Base-by-base conservation (phyloP, 2,113 vertebrate species). In the Ailuropoda melanoleuca region DNA sequence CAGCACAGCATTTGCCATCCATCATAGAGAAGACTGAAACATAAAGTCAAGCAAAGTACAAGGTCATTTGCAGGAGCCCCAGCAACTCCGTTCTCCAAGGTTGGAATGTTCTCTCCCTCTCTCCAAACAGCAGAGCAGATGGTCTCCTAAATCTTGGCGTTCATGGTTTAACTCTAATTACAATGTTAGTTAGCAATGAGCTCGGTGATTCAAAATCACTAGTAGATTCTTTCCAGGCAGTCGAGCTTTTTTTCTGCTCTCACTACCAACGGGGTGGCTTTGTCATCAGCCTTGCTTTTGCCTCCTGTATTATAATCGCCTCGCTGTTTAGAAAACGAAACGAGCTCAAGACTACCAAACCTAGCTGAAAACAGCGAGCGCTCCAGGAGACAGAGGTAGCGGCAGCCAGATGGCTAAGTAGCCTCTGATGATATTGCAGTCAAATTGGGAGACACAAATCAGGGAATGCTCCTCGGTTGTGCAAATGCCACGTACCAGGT, bases 181-280 rank as follows among this genome's bases (percentile, higher is more conserved):
- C 93, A 93, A 72, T 88, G 88, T 96, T 98, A 97, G 94, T 97
- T 97, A 97, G 82, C 91, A 95, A 95, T 75, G 91, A 97, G 74
- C 89, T 86, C 6, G 17, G 82, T 97, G 96, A 97, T 96, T 95
- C 94, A 97, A 60, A 97, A 96, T 83, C 78, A 75, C 91, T 78
- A 77, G 95, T 92, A 78, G 50, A 82, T 93, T 90, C 56, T 93
- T 93, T 80, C 77, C 91, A 87, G 34, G 86, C 64, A 78, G 92
- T 75, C 21, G 4, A 88, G 74, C 14, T 88, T 89, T 95, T 80
- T 80, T 94, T 90, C 60, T 23, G 60, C n/a, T 56, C 93, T 83
- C 78, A 78, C 81, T 90, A 80, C 93, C 64, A 93, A 88, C 39
- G 83, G 53, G 8, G 64, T 9, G n/a, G n/a, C 60, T 85, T 96